Percentiles rank a stretch among this genome's conserved stretches.
phyloP scores from a whole-genome alignment of 2,888 invertebrate genomes.

The Lasioglossum pauxillum region DNA sequence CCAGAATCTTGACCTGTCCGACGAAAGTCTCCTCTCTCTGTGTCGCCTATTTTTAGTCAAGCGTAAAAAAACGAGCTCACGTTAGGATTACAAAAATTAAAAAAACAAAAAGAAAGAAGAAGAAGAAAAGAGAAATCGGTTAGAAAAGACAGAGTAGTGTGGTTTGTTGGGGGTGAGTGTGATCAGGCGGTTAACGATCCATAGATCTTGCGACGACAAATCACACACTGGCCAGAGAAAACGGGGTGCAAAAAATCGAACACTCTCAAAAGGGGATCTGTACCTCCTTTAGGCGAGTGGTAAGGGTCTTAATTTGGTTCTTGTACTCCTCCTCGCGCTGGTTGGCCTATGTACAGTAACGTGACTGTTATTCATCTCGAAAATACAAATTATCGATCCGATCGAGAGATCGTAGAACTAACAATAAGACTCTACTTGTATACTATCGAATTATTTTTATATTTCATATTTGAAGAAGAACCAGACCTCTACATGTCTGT shows the following conservation, averaged over 20 bases:
- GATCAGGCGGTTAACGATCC: slow-evolving; percentile 16
- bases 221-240: slow-evolving; percentile 61
- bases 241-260: slow-evolving; percentile 46
- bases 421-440: too few species aligned
- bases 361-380: slow-evolving; percentile 61
- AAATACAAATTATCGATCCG: neutral
- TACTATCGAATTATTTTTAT: too few species aligned
- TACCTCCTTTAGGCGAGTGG: slow-evolving; percentile 99
- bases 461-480: too few species aligned
- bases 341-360: slow-evolving; percentile 91
- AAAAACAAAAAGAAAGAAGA: neutral
- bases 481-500: too few species aligned
- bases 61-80: slow-evolving; percentile 79
- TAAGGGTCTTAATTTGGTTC: slow-evolving; percentile 99
- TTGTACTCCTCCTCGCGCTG: slow-evolving; percentile 99
- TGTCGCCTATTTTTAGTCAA: slow-evolving; percentile 90
- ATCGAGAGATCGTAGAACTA: neutral
- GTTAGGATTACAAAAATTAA: slow-evolving; percentile 69
- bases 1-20: slow-evolving; percentile 95
- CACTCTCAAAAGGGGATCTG: slow-evolving; percentile 74
- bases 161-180: slow-evolving; percentile 5
- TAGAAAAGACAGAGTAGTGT: neutral
- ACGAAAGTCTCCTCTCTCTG: slow-evolving; percentile 98
- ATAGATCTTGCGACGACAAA: slow-evolving; percentile 56
- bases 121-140: neutral